These are phyloP conservation scores for Siderastrea siderea DNA, from an alignment of 92 coral and sea anemone species.

Conservation along the genomic window DNA sequence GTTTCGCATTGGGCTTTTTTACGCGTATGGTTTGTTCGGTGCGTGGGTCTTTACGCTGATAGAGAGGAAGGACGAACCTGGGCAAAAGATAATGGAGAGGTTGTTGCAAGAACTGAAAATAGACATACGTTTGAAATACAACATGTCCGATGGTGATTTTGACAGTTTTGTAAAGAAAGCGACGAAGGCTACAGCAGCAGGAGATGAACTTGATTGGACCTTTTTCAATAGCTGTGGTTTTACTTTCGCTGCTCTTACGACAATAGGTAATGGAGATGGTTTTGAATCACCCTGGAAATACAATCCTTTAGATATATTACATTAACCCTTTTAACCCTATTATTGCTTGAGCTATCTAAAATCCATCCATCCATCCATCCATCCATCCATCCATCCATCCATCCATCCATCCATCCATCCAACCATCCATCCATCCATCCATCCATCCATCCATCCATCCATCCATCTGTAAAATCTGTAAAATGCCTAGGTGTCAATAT, in stretches of 20 bases:
- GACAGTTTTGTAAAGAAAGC: conserved; percentile 43
- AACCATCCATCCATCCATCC: too few species aligned
- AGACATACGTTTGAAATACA: conserved; percentile 21
- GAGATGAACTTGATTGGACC: conserved; percentile 52
- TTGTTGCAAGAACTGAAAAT: conserved; percentile 5
- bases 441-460: too few species aligned
- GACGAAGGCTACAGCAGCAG: background rate
- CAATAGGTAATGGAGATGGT: conserved; percentile 29
- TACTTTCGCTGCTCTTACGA: conserved; percentile 28
- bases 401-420: too few species aligned
- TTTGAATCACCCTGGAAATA: too few species aligned
- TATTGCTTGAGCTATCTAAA: too few species aligned
- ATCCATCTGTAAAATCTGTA: too few species aligned
- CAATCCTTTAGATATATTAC: too few species aligned
- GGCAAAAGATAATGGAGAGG: background rate
- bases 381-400: too few species aligned
- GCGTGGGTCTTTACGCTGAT: conserved; percentile 41
- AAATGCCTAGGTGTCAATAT: too few species aligned
- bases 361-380: too few species aligned
- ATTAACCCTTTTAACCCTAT: too few species aligned
- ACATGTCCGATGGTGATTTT: conserved; percentile 47
- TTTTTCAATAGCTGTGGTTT: conserved; percentile 33
- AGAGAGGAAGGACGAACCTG: conserved; percentile 30
- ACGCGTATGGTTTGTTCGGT: conserved; percentile 42
- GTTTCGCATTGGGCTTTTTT: conserved; percentile 1